Percentiles rank a stretch among this genome's conserved stretches.
These are phyloP conservation scores for Phasia obesa DNA, from an alignment of 2,888 invertebrate genomes.

Conservation along the genomic window DNA sequence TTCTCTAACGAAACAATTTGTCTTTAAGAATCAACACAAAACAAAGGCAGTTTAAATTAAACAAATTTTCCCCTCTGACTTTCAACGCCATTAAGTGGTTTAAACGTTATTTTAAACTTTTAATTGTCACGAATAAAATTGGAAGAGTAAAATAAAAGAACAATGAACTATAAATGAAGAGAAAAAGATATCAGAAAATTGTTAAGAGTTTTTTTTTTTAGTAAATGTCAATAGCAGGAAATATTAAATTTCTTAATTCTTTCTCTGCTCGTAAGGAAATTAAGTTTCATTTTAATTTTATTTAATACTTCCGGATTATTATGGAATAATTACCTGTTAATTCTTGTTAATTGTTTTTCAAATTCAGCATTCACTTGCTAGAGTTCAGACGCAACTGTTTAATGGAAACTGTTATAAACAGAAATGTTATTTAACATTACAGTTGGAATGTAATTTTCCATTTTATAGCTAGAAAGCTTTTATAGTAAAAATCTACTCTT, in stretches of 20 bases:
- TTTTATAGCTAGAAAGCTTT: neutral
- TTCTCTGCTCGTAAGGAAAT: slow-evolving; percentile 41
- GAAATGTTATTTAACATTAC: neutral
- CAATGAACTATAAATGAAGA: neutral
- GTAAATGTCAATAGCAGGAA: slow-evolving; percentile 43
- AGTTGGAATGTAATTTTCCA: slow-evolving; percentile 6
- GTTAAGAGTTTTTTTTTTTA: slow-evolving; percentile 14
- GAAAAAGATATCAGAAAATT: neutral
- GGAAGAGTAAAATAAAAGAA: neutral
- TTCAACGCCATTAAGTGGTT: neutral
- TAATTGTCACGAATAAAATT: neutral
- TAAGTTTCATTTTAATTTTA: slow-evolving; percentile 59
- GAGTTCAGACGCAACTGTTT: neutral
- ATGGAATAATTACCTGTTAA: slow-evolving; percentile 25
- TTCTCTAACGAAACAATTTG: too few relatives aligned
- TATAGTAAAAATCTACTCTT: neutral
- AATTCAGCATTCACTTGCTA: neutral
- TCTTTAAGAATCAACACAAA: neutral
- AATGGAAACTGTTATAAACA: slow-evolving; percentile 8
- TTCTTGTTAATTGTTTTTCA: slow-evolving; percentile 19
- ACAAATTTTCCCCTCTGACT: neutral
- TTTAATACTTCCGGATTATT: slow-evolving; percentile 50
- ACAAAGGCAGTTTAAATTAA: neutral
- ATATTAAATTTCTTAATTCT: slow-evolving; percentile 1
- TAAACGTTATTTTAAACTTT: neutral